phyloP scores from a whole-genome alignment of 1,140 invertebrate species.

The Acarapis woodi region DNA sequence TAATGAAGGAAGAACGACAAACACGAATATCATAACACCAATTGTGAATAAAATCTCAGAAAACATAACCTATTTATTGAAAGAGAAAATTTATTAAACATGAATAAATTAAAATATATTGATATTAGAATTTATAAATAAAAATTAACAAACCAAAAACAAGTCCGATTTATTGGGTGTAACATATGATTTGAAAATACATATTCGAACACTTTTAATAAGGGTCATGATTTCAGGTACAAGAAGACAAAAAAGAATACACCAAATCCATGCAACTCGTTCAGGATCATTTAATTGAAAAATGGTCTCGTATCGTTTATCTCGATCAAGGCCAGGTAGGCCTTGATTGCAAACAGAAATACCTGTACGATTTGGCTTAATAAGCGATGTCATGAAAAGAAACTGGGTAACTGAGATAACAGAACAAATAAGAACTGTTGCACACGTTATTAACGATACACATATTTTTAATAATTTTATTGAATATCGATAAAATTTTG shows the following conservation, averaged over 20 bases:
- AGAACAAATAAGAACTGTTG: constrained; percentile 16
- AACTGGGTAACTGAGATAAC: constrained; percentile 17
- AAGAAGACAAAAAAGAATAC: constrained; percentile 46
- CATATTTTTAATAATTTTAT: constrained; percentile 15
- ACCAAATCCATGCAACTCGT: constrained; percentile 72
- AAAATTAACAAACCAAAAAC: constrained; percentile 11
- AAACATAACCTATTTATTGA: constrained; percentile 13
- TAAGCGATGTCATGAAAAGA: constrained; percentile 20
- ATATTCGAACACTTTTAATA: constrained; percentile 53
- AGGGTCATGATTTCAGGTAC: constrained; percentile 61
- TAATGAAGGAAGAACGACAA: constrained; percentile 19
- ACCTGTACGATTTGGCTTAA: constrained; percentile 11
- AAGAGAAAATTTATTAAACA: background rate
- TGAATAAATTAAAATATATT: background rate
- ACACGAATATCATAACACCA: constrained; percentile 18
- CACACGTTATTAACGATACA: constrained; percentile 18
- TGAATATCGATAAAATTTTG: constrained; percentile 12
- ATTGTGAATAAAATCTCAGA: constrained; percentile 19
- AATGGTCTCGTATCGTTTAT: constrained; percentile 10
- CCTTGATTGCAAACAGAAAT: constrained; percentile 12
- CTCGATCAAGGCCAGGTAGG: constrained; percentile 12
- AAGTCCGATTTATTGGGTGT: constrained; percentile 11
- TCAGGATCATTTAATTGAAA: constrained; percentile 24
- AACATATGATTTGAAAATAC: constrained; percentile 39
- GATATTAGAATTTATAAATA: background rate